phyloP scores from a whole-genome alignment of 2,113 vertebrate species.

The Rhinolophus ferrumequinum region DNA sequence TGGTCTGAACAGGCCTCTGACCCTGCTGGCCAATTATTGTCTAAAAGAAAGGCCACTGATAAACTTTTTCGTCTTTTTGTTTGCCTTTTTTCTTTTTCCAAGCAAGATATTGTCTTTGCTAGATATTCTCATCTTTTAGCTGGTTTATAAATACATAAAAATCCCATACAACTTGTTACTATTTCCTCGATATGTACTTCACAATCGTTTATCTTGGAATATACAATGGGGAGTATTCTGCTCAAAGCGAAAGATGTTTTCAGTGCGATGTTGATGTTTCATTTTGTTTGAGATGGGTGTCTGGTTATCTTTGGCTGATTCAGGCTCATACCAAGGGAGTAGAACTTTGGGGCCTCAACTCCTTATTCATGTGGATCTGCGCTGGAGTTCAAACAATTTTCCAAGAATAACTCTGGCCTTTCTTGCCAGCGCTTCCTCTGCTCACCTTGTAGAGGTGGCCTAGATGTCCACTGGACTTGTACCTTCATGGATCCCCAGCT shows the following conservation, averaged over 20 bases:
- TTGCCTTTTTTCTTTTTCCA: background rate
- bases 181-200: background rate
- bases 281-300: background rate
- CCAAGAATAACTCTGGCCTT: background rate
- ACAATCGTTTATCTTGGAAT: conserved; percentile 12
- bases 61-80: conserved; percentile 35
- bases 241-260: background rate
- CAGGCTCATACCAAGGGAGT: background rate
- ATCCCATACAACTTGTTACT: background rate
- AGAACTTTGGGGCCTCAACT: background rate
- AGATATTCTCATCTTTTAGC: conserved; percentile 16
- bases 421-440: background rate
- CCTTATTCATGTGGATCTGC: background rate
- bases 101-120: conserved; percentile 9
- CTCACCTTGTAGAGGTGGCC: background rate
- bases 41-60: background rate
- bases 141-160: conserved; percentile 11
- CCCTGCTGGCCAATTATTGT: conserved; percentile 55
- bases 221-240: background rate
- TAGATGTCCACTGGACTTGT: background rate
- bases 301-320: background rate
- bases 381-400: background rate
- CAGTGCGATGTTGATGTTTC: background rate
- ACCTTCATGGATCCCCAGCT: background rate
- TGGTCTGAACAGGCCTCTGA: conserved; percentile 43